Base-by-base conservation (phyloP, 1,140 invertebrate species). In the Macrotrachela quadricornifera region DNA sequence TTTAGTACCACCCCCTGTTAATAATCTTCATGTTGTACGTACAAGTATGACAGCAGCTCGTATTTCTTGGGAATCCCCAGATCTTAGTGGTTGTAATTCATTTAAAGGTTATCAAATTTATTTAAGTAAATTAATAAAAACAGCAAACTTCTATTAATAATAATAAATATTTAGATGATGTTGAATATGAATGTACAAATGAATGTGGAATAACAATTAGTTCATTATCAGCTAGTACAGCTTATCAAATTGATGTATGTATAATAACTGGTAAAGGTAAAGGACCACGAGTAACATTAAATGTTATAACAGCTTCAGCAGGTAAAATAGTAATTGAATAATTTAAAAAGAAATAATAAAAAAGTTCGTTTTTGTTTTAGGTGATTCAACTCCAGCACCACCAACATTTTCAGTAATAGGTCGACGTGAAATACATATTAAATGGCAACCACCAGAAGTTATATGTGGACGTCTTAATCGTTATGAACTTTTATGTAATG, bases 401-500 rank as follows among this genome's bases (percentile, higher is more conserved):
- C 67, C 66, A 10, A 59, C 62, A 39, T 62, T 69, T 11, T 60
- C 61, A 18, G 63, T 68, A n/a, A 50, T 67, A 6, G 67, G 67
- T 36, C 56, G 66, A 42, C 63, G 64, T 52, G 67, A 69, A 59
- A 51, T 68, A 11, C 59, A 67, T 44, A 57, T 68, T 10, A 57
- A 61, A 12, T 69, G 67, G 67, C 59, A 60, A 3, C 58, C 65
- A 15, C 67, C 67, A 1, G 63, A 65, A 49, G 62, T 65, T 13
- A 64, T 66, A 10, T 56, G 66, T 6, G 67, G 67, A 15, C 59
- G 63, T 15, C 62, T 69, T 11, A 67, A 59, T 46, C 59, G 64
- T 16, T 69, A 68, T 49, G 67, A 69, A 47, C 51, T 69, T 16
- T 57, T 56, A 21, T 63, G 66, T 59, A 67, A 67, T 50, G 62